Percentiles rank a stretch among this genome's conserved stretches.
These are phyloP conservation scores for Lasius platythorax DNA, from an alignment of 2,888 invertebrate species.

Conservation along the genomic window DNA sequence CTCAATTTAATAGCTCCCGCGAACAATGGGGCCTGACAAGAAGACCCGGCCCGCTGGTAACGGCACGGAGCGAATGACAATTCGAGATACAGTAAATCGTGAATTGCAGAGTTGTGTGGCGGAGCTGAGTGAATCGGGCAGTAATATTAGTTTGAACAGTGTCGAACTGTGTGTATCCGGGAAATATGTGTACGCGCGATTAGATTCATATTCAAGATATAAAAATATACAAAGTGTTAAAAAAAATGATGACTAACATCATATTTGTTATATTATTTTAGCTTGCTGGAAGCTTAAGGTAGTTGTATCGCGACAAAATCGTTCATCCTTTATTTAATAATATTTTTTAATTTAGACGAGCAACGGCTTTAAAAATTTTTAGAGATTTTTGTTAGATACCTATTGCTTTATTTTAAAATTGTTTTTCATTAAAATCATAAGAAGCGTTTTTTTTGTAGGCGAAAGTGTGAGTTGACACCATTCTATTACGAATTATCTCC, in stretches of 20 bases:
- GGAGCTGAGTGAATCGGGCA: background rate
- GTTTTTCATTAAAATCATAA: too few species aligned
- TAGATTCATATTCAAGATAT: background rate
- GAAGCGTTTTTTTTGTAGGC: too few species aligned
- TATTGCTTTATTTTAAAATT: too few species aligned
- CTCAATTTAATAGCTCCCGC: conserved; percentile 37
- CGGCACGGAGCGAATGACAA: conserved; percentile 24
- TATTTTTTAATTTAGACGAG: too few species aligned
- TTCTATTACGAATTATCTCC: too few species aligned
- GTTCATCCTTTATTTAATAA: too few species aligned
- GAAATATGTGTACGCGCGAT: background rate
- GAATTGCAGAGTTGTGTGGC: conserved; percentile 15
- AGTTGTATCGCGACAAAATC: too few species aligned
- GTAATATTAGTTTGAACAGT: background rate
- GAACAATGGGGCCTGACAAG: conserved; percentile 47
- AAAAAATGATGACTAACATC: background rate
- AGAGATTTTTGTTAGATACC: too few species aligned
- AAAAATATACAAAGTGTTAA: background rate
- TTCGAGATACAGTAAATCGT: conserved; percentile 38
- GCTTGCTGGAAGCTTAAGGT: background rate
- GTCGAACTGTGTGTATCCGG: background rate
- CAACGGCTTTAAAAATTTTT: too few species aligned
- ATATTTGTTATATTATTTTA: background rate
- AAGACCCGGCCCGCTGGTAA: conserved; percentile 26
- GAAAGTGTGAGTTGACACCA: too few species aligned